Percentiles rank a stretch among this genome's conserved stretches.
Conservation (phyloP, 1,140 invertebrate species). For the Drosophila quadrilineata region DNA sequence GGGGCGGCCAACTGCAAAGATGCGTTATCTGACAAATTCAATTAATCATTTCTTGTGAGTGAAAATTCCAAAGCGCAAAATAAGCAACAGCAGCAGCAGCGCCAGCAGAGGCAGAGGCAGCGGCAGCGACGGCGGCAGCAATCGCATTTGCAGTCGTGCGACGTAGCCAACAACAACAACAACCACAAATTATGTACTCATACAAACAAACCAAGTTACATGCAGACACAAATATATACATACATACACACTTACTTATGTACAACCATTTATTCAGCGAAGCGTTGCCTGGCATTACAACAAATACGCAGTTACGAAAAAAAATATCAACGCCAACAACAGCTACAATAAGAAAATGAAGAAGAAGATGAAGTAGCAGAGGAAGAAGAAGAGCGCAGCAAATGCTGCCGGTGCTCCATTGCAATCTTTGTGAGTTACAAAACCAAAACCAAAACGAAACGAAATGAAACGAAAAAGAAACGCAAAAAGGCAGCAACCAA, state of each 20-base stretch:
- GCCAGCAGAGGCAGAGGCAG: too few relatives aligned
- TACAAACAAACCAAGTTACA: too few relatives aligned
- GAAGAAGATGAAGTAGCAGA: too few relatives aligned
- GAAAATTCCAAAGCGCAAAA: constrained; percentile 56
- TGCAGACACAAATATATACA: too few relatives aligned
- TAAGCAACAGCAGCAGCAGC: too few relatives aligned
- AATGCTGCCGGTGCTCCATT: constrained; percentile 31
- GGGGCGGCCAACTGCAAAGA: constrained; percentile 63
- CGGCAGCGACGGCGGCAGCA: too few relatives aligned
- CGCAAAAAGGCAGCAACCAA: too few relatives aligned
- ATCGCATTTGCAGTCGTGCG: too few relatives aligned
- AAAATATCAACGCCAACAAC: constrained; percentile 14
- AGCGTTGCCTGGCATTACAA: constrained; percentile 64
- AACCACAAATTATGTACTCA: constrained; percentile 36
- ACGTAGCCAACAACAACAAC: constrained; percentile 5
- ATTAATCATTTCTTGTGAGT: constrained; percentile 75
- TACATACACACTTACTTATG: too few relatives aligned
- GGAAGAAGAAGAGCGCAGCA: constrained; percentile 6
- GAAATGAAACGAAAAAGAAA: constrained; percentile 63
- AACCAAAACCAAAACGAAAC: constrained; percentile 55
- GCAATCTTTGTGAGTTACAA: constrained; percentile 68
- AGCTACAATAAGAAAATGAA: constrained; percentile 15
- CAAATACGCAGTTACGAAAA: constrained; percentile 78
- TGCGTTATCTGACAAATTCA: constrained; percentile 70
- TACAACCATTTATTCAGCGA: constrained; percentile 55